phyloP scores from a whole-genome alignment of 2,797 vertebrate genomes.

The Rhinogobio ventralis region DNA sequence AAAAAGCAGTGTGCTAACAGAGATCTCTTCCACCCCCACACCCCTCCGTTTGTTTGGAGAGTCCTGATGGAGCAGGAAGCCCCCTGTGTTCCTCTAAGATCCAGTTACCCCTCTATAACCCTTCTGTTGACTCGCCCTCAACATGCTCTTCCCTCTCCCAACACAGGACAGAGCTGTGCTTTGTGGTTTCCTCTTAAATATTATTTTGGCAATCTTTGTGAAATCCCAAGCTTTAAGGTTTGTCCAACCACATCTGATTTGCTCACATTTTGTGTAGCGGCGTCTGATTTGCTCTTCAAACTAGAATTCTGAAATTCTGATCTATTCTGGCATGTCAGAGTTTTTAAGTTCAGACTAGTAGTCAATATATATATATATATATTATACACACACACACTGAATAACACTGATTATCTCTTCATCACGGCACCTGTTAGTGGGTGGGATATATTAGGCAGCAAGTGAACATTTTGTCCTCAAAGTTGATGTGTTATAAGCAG shows the following conservation, averaged over 20 bases:
- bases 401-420: no score
- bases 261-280: neutral
- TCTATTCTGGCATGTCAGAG: neutral
- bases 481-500: no score
- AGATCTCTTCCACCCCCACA: slow-evolving; percentile 18
- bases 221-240: neutral
- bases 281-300: neutral
- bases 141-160: slow-evolving; percentile 25
- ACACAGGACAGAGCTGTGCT: slow-evolving; percentile 32
- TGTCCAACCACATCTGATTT: neutral
- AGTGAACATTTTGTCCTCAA: no score
- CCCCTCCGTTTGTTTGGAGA: slow-evolving; percentile 58
- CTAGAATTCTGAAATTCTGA: neutral
- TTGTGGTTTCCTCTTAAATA: slow-evolving; percentile 25
- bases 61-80: slow-evolving; percentile 58
- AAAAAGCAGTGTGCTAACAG: slow-evolving; percentile 41
- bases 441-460: no score
- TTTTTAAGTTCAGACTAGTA: neutral
- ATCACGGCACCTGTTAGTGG: no score
- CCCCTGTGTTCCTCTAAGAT: slow-evolving; percentile 55
- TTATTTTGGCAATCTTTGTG: neutral
- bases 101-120: slow-evolving; percentile 54
- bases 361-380: neutral
- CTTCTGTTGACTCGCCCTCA: slow-evolving; percentile 49
- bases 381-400: no score